Evolutionary conservation across 2,113 vertebrate genomes (phyloP), one percentile per base, ranked within the genome.

Genomic region (Xiphophorus hellerii): DNA sequence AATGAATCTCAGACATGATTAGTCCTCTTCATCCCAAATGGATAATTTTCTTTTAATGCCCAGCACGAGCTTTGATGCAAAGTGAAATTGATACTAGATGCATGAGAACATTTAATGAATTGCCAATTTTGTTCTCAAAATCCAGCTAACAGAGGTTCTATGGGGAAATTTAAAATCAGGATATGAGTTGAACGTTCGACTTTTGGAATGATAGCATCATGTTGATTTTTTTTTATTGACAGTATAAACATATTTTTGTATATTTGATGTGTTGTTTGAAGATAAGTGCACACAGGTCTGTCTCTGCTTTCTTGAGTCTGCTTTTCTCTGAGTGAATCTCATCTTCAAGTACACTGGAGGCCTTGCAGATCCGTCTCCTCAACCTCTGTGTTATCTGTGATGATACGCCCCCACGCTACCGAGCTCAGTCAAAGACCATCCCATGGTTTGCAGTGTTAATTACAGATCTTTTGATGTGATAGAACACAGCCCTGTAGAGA

Each of bases 381-480:
- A 88, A 86, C 89, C 90, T 76, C 80, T 7, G 80, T 86, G 84
- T 90, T 93, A 94, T 95, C 94, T 88, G 89, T 89, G 91, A 94
- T 93, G 89, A 76, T 84, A 88, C 91, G 61, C 92, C 92, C 78
- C 89, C 89, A 51, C 71, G 75, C 93, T 90, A 92, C 90, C 73
- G 82, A 91, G 90, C 91, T 89, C 90, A 90, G 89, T 93, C 91
- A 91, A 90, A 91, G 90, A 93, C 87, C 92, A 86, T 93, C 92
- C 92, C 92, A 90, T 92, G 92, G 88, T 96, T 96, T 95, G 93
- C 96, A 92, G 91, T 95, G 93, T 96, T 98, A 97, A 99, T 99
- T 95, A 95, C 95, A 94, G 97, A 98, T 97, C 95, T 96, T 96
- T 95, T 96, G 97, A 97, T 97, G 96, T 96, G 97, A 98, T 98